Base-by-base conservation (phyloP, 2,888 invertebrate species). In the Meghimatium bilineatum region DNA sequence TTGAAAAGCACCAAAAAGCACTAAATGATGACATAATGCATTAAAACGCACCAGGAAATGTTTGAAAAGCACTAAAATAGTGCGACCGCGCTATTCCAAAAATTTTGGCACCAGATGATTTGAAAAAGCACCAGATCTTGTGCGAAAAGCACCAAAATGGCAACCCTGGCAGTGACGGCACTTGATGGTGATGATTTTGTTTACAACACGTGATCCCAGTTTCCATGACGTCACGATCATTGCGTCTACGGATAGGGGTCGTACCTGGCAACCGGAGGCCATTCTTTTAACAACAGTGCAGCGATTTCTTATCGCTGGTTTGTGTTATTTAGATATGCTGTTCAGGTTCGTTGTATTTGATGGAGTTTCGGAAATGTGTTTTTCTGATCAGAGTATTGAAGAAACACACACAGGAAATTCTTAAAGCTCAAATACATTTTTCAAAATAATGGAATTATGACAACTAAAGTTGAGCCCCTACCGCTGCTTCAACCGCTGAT, bases 231-330 rank as follows among this genome's bases (percentile, higher is more conserved):
- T 91, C 90, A 91, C 88, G 81, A 83, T 85, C 83, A 87, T 90
- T 89, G 90, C 91, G 91, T 91, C 89, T 87, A 87, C 90, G 90
- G 89, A 90, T 89, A 89, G 89, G 89, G 89, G 91, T 90, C 90
- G 89, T 90, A 90, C 92, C 89, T 91, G 91, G 92, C 92, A 92
- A 92, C 92, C 88, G 87, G 89, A 88, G 89, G 89, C 91, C 90
- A 91, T 91, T 88, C 88, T 89, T 87, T 87, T 90, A 91, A 89
- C 90, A 91, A 91, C 90, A 91, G 49, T 72, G 80, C 75, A 32
- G 78, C 71, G 38, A 83, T 71, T 56, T 34, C 60, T 71, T 29
- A 56, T 83, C 71, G 83, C 78, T 78, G n/a, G 71, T 78, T 56
- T 60, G 32, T 60, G 32, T 29, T 23, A 23, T 26, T 49, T 10